A percentile compares a stretch with the other conserved stretches of the same genome.
These are phyloP conservation scores for Mormyrops attenuatus DNA, from an alignment of 2,797 vertebrate genomes.

Conservation along the genomic window DNA sequence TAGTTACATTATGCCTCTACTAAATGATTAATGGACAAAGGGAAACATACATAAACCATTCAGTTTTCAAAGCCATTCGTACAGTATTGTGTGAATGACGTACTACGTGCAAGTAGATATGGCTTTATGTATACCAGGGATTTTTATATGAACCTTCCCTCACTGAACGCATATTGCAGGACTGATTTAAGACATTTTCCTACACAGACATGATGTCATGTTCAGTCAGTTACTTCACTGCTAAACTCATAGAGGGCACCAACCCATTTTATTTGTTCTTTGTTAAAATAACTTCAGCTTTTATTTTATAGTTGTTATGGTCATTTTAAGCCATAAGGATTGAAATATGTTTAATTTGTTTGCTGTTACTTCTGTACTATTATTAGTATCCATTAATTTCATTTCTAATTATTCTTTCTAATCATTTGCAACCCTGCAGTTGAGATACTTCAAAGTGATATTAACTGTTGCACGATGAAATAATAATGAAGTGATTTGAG, in stretches of 20 bases:
- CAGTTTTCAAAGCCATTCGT: background rate
- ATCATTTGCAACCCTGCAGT: background rate
- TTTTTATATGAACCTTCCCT: background rate
- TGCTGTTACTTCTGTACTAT: background rate
- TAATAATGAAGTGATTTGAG: background rate
- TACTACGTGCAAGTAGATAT: background rate
- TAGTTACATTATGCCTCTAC: background rate
- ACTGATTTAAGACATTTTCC: background rate
- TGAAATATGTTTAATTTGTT: background rate
- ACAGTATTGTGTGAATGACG: background rate
- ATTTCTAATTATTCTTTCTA: background rate
- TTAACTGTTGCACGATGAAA: background rate
- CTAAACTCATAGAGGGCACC: background rate
- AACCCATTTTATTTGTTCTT: background rate
- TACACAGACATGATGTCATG: background rate
- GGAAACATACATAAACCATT: background rate
- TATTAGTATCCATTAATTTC: background rate
- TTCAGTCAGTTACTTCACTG: background rate
- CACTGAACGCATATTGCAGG: background rate
- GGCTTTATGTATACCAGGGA: background rate
- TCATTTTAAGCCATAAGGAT: background rate
- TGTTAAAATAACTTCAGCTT: background rate
- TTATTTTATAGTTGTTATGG: background rate
- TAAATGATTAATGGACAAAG: background rate
- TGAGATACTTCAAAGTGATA: background rate